Percentiles rank a stretch among this genome's conserved stretches.
phyloP scores from a whole-genome alignment of 2,797 vertebrate genomes.

The Garrulus glandarius region DNA sequence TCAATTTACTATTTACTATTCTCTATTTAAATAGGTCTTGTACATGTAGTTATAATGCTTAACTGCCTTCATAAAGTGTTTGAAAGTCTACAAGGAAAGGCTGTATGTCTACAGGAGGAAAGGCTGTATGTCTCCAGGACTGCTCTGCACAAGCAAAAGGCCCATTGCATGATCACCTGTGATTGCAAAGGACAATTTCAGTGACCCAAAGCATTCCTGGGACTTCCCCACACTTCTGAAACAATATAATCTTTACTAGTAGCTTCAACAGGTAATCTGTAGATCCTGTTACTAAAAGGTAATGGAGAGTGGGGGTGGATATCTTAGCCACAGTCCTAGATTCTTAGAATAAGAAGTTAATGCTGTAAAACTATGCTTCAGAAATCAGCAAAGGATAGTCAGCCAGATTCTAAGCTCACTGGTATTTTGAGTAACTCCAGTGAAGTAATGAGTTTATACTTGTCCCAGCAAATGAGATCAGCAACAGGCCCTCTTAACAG shows the following conservation, averaged over 20 bases:
- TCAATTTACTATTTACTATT: background rate
- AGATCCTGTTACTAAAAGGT: background rate
- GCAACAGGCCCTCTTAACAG: background rate
- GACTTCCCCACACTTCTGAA: background rate
- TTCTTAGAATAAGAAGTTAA: background rate
- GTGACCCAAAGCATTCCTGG: background rate
- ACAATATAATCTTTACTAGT: background rate
- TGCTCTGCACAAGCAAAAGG: background rate
- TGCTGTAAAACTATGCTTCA: background rate
- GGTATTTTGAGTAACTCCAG: background rate
- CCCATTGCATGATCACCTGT: background rate
- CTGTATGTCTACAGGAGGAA: background rate
- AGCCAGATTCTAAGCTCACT: background rate
- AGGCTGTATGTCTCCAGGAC: background rate
- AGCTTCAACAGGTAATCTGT: background rate
- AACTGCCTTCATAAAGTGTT: background rate
- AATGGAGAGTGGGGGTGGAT: background rate
- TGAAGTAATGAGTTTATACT: background rate
- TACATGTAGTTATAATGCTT: background rate
- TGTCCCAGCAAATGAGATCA: background rate
- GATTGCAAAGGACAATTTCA: background rate
- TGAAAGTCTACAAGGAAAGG: background rate
- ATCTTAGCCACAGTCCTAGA: background rate
- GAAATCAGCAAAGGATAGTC: background rate
- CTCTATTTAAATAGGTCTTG: background rate